Percentiles rank a stretch among this genome's conserved stretches.
Conservation (phyloP, 2,797 vertebrate species). For the Spatula clypeata region DNA sequence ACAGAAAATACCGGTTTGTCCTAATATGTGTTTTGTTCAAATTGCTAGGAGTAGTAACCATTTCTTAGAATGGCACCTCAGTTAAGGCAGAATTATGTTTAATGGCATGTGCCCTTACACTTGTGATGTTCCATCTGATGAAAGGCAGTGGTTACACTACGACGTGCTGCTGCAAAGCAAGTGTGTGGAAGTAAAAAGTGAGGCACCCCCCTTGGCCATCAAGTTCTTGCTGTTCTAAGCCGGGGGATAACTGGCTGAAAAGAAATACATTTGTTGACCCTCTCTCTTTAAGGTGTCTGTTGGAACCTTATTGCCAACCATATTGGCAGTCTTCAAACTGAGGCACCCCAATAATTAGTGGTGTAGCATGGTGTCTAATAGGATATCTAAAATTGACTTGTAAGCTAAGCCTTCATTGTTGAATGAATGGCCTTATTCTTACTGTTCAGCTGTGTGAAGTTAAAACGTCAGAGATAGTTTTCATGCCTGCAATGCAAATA, state of each 20-base stretch:
- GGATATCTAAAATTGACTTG: not conserved
- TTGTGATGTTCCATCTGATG: not conserved
- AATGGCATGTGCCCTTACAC: not conserved
- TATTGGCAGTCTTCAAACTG: not conserved
- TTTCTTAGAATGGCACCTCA: not conserved
- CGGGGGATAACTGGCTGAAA: not conserved
- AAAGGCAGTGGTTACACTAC: not conserved
- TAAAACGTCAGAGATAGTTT: not conserved
- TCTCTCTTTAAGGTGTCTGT: not conserved
- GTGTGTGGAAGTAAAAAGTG: not conserved
- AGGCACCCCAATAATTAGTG: not conserved
- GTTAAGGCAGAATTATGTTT: not conserved
- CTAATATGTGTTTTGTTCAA: conserved; percentile 12
- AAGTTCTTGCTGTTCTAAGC: not conserved
- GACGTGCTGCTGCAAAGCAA: not conserved
- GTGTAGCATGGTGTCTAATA: not conserved
- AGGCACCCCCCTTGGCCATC: not conserved
- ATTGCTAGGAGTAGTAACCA: not conserved
- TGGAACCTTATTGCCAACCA: not conserved
- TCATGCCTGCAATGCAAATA: not conserved
- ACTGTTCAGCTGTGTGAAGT: not conserved
- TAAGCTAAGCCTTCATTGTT: not conserved
- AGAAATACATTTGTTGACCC: not conserved
- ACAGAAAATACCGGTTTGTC: conserved; percentile 38
- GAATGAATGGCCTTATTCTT: not conserved